These are phyloP conservation scores for Scaptomyza caliginosa DNA, from an alignment of 2,888 invertebrate genomes.

Conservation along the genomic window DNA sequence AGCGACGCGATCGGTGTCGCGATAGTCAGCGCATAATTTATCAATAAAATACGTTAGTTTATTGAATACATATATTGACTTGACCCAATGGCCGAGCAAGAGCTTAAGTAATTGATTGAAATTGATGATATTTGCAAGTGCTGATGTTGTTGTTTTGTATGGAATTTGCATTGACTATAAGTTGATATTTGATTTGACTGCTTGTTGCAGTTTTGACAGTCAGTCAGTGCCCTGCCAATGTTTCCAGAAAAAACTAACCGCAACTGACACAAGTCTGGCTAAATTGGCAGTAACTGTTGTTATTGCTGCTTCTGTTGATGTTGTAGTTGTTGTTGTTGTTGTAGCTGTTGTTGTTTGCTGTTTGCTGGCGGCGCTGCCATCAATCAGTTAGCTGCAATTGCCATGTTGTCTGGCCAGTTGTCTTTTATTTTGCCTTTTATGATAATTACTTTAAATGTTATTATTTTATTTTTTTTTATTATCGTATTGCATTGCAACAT, in stretches of 20 bases:
- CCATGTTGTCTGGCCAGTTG: constrained; percentile 7
- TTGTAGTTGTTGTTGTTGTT: neutral
- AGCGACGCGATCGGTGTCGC: constrained; percentile 69
- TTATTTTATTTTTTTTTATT: constrained; percentile 24
- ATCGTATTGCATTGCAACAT: constrained; percentile 38
- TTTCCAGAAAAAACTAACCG: neutral
- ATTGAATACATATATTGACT: constrained; percentile 55
- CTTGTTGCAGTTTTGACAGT: constrained; percentile 34
- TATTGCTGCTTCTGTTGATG: constrained; percentile 33
- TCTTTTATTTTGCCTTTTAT: constrained; percentile 62
- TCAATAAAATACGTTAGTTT: constrained; percentile 67
- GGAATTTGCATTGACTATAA: constrained; percentile 23
- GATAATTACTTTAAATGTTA: constrained; percentile 48
- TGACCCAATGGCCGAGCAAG: constrained; percentile 65
- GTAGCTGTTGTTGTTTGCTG: neutral
- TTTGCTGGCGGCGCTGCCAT: constrained; percentile 66
- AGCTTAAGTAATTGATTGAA: constrained; percentile 62
- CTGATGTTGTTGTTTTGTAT: constrained; percentile 1
- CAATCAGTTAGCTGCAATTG: constrained; percentile 60
- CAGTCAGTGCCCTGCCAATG: constrained; percentile 27
- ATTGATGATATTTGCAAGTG: constrained; percentile 37
- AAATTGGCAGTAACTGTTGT: constrained; percentile 47
- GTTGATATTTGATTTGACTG: constrained; percentile 4
- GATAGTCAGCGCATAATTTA: constrained; percentile 71
- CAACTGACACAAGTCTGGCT: constrained; percentile 11